These are phyloP conservation scores for Cheirogaleus medius DNA, from an alignment of 2,113 vertebrate species.

Conservation along the genomic window DNA sequence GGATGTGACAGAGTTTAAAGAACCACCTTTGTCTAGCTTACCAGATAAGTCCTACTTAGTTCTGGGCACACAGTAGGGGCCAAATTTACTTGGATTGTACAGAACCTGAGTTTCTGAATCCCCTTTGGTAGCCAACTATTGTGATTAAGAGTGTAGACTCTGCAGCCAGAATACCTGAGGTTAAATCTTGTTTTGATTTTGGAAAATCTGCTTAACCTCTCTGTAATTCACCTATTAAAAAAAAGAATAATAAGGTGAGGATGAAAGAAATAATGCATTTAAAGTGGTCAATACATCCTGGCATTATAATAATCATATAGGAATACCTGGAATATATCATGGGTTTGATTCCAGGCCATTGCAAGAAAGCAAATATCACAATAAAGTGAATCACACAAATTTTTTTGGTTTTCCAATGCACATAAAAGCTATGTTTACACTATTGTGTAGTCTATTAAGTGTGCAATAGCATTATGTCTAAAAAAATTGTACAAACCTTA, in stretches of 20 bases:
- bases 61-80: neutral
- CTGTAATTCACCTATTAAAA: conserved; percentile 1
- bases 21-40: neutral
- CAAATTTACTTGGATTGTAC: neutral
- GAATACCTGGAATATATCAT: neutral
- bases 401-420: too few species aligned
- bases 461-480: too few species aligned
- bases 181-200: neutral
- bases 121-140: neutral
- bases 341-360: neutral
- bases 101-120: neutral
- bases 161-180: neutral
- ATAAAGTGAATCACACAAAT: too few species aligned
- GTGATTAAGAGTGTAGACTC: neutral
- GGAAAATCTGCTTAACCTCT: neutral
- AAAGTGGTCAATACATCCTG: neutral
- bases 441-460: too few species aligned
- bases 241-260: neutral
- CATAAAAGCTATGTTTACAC: too few species aligned
- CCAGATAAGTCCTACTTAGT: neutral
- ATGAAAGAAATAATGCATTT: neutral
- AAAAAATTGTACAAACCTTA: too few species aligned
- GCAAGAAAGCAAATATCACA: too few species aligned
- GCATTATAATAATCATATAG: neutral
- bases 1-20: neutral